These are phyloP conservation scores for Poecilobothrus nobilitatus DNA, from an alignment of 2,888 invertebrate genomes.

Conservation along the genomic window DNA sequence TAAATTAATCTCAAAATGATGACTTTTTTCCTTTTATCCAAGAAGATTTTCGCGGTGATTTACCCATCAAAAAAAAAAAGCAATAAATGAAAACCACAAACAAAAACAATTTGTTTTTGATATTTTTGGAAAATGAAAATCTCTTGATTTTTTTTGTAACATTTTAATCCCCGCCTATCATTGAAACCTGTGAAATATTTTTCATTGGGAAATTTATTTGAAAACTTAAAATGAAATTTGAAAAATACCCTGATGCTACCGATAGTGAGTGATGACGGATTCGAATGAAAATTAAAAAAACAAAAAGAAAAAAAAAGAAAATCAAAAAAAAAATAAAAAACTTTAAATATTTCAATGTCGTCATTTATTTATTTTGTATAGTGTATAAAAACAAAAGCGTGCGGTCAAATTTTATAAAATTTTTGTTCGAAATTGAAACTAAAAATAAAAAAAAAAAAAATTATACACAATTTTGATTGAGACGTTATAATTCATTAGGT, in stretches of 20 bases:
- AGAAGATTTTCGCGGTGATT: neutral
- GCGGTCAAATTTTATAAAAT: no score
- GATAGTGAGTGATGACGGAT: neutral
- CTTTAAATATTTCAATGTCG: no score
- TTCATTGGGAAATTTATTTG: neutral
- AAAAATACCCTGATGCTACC: neutral
- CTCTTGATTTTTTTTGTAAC: neutral
- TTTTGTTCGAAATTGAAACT: no score
- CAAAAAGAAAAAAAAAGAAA: no score
- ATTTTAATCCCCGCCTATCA: slow-evolving; percentile 1
- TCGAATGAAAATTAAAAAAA: no score
- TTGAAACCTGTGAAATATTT: neutral
- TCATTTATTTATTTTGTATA: no score
- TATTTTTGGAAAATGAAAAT: neutral
- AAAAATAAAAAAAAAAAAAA: no score
- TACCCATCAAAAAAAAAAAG: neutral
- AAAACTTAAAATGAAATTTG: neutral
- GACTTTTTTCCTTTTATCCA: neutral
- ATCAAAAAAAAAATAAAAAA: no score
- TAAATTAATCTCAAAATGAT: neutral
- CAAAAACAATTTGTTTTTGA: neutral
- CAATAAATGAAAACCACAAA: neutral
- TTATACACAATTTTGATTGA: no score
- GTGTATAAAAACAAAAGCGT: no score
- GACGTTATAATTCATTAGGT: no score